Evolutionary conservation across 2,797 vertebrate genomes (phyloP).

Genomic region (Sebastolobus altivelis): DNA sequence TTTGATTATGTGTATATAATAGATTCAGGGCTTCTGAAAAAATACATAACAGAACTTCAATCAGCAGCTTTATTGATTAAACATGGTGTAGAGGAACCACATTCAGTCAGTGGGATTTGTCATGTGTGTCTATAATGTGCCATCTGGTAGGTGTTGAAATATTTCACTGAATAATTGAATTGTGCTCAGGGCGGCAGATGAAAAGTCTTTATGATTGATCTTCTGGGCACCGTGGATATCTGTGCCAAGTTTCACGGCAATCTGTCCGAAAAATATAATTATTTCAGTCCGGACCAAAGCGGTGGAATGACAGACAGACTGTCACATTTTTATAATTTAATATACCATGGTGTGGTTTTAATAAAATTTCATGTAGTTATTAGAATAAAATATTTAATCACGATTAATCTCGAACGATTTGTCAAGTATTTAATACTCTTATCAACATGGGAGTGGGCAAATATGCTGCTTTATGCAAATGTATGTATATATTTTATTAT

Average conservation of each 20-base stretch:
- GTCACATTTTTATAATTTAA: not conserved
- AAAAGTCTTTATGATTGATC: not conserved
- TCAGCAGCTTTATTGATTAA: not conserved
- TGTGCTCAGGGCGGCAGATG: not conserved
- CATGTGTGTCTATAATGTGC: not conserved
- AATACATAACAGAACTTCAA: not conserved
- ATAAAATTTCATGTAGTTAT: too few relatives aligned
- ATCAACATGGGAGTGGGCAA: too few relatives aligned
- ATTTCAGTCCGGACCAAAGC: not conserved
- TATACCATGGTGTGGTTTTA: not conserved
- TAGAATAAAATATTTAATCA: too few relatives aligned
- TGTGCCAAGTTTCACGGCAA: not conserved
- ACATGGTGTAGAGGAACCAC: not conserved
- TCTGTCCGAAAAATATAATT: not conserved
- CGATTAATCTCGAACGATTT: too few relatives aligned
- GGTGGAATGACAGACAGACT: not conserved
- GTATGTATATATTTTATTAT: too few relatives aligned
- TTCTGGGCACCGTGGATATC: not conserved
- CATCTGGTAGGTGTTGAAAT: not conserved
- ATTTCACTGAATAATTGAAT: conserved; percentile 18
- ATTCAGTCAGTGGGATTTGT: not conserved
- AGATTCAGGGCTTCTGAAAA: not conserved
- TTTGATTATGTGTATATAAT: not conserved
- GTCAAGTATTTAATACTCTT: too few relatives aligned
- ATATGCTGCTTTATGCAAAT: too few relatives aligned